These are phyloP conservation scores for Brachyptera risi DNA, from an alignment of 2,888 invertebrate species.

Conservation along the genomic window DNA sequence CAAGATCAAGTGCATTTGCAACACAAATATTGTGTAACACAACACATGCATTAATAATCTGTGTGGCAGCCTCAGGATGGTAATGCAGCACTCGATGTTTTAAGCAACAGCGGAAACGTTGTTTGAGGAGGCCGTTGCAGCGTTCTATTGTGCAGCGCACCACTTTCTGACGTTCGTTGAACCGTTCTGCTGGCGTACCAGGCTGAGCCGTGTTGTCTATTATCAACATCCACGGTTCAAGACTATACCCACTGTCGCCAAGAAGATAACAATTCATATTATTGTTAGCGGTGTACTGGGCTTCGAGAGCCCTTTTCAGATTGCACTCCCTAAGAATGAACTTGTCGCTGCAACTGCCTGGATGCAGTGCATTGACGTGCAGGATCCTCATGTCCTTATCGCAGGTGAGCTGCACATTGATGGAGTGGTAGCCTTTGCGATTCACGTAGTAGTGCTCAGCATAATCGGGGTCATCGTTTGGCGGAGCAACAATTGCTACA, in stretches of 20 bases:
- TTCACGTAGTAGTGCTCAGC: slow-evolving; percentile 2
- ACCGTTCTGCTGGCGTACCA: background rate
- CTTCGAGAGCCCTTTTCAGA: background rate
- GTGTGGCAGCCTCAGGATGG: background rate
- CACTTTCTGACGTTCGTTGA: background rate
- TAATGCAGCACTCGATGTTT: background rate
- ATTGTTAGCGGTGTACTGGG: too few relatives aligned
- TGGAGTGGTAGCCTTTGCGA: background rate
- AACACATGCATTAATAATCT: background rate
- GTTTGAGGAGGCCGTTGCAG: background rate
- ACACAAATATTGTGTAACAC: too few relatives aligned
- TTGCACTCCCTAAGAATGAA: background rate
- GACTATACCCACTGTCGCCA: background rate
- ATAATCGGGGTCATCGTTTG: background rate
- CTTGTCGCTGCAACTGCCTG: background rate
- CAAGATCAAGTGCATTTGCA: too few relatives aligned
- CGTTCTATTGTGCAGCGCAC: background rate
- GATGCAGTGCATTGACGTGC: too few relatives aligned
- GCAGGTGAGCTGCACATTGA: slow-evolving; percentile 7
- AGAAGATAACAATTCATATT: too few relatives aligned
- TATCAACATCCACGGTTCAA: background rate
- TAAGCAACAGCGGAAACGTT: background rate
- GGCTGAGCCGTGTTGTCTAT: background rate
- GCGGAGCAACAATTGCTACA: too few relatives aligned
- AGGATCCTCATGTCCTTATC: background rate